These are phyloP conservation scores for Stictocephala bisonia DNA, from an alignment of 2,888 invertebrate species.

Conservation along the genomic window DNA sequence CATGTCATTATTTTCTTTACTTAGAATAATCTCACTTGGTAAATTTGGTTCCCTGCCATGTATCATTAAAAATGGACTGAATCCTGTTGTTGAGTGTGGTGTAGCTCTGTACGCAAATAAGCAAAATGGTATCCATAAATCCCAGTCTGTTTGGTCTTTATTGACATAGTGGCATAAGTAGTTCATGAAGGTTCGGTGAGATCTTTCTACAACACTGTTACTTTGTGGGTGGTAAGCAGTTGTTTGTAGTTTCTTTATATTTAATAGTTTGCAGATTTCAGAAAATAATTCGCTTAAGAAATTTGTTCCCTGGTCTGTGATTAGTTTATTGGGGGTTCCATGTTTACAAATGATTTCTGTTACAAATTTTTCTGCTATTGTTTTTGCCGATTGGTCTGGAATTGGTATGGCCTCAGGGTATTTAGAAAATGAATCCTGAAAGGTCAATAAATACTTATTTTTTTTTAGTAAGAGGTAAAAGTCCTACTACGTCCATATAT, in stretches of 20 bases:
- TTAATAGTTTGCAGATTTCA: conserved; percentile 1
- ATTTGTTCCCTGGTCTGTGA: neutral
- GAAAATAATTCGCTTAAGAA: conserved; percentile 10
- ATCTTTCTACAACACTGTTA: neutral
- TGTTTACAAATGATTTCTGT: conserved; percentile 11
- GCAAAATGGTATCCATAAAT: neutral
- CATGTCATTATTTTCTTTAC: neutral
- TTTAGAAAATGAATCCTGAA: neutral
- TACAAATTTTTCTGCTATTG: neutral
- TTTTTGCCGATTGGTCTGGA: neutral
- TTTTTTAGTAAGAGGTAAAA: neutral
- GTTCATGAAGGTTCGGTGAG: neutral
- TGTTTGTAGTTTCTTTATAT: conserved; percentile 3
- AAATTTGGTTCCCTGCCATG: neutral
- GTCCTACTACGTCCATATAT: conserved; percentile 5
- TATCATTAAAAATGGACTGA: neutral
- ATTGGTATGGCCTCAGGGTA: neutral
- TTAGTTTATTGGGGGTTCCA: neutral
- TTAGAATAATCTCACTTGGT: conserved; percentile 10
- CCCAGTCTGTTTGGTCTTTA: neutral
- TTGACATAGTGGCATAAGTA: neutral
- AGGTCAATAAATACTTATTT: neutral
- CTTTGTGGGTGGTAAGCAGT: neutral
- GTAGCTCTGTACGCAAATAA: neutral
- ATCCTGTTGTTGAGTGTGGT: conserved; percentile 2